These are phyloP conservation scores for Callopanchax toddi DNA, from an alignment of 2,113 vertebrate genomes.

Conservation along the genomic window DNA sequence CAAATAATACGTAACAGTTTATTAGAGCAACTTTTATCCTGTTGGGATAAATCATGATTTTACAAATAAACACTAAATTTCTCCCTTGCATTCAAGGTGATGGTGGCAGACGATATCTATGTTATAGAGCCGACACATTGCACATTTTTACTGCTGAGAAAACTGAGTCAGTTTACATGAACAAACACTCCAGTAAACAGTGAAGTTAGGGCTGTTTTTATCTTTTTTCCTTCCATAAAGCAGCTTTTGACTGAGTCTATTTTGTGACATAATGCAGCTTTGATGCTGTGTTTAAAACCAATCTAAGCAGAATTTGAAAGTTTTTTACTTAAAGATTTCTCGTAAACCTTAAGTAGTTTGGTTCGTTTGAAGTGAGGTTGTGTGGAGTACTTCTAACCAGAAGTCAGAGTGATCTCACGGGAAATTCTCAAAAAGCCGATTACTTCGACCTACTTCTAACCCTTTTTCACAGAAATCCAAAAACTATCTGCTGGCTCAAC, in stretches of 20 bases:
- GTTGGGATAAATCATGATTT: conserved; percentile 8
- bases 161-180: conserved; percentile 40
- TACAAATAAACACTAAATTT: conserved; percentile 1
- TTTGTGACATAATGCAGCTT: no score
- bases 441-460: no score
- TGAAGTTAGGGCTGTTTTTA: conserved; percentile 27
- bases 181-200: conserved; percentile 58
- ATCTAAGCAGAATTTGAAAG: no score
- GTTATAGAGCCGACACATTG: conserved; percentile 52
- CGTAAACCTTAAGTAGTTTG: not conserved
- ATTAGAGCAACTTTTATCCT: conserved; percentile 12
- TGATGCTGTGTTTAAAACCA: no score
- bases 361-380: not conserved
- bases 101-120: conserved; percentile 52
- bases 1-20: conserved; percentile 22
- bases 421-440: no score
- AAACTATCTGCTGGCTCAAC: no score
- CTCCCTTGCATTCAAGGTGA: conserved; percentile 31
- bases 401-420: no score
- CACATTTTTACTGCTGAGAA: conserved; percentile 52
- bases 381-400: not conserved
- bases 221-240: conserved; percentile 17
- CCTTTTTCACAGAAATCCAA: no score
- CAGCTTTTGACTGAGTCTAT: conserved; percentile 36
- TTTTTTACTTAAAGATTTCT: not conserved